Percentiles rank a stretch among this genome's conserved stretches.
Evolutionary conservation across 2,888 invertebrate species (phyloP).

Genomic region (Hirtodrosophila confusa): DNA sequence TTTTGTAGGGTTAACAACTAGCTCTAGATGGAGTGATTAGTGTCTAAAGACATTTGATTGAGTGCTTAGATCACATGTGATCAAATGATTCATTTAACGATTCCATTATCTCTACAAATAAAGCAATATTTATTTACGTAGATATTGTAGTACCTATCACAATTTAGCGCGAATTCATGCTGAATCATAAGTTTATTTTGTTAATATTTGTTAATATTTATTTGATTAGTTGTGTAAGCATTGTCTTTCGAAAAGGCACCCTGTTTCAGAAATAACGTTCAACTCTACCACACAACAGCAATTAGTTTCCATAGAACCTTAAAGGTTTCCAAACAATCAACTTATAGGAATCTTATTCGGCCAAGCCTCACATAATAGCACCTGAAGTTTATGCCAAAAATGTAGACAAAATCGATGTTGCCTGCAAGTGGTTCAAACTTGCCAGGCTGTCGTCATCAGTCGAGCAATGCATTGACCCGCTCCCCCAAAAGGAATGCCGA

Average conservation of each 20-base stretch:
- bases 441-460: background rate
- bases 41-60: conserved; percentile 35
- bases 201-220: background rate
- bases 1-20: conserved; percentile 15
- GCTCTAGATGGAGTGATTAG: background rate
- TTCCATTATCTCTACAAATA: background rate
- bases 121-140: no score
- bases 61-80: conserved; percentile 30
- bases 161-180: background rate
- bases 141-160: no score
- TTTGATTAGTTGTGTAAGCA: no score
- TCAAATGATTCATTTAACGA: background rate
- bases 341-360: conserved; percentile 4
- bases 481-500: conserved; percentile 2
- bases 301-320: no score
- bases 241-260: no score
- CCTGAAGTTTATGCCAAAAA: no score
- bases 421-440: background rate
- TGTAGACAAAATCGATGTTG: conserved; percentile 30
- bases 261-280: no score
- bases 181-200: background rate
- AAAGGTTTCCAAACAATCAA: background rate
- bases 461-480: conserved; percentile 7
- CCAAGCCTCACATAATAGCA: background rate
- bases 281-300: no score